These are phyloP conservation scores for Ischnura elegans DNA, from an alignment of 2,888 invertebrate species.

Conservation along the genomic window DNA sequence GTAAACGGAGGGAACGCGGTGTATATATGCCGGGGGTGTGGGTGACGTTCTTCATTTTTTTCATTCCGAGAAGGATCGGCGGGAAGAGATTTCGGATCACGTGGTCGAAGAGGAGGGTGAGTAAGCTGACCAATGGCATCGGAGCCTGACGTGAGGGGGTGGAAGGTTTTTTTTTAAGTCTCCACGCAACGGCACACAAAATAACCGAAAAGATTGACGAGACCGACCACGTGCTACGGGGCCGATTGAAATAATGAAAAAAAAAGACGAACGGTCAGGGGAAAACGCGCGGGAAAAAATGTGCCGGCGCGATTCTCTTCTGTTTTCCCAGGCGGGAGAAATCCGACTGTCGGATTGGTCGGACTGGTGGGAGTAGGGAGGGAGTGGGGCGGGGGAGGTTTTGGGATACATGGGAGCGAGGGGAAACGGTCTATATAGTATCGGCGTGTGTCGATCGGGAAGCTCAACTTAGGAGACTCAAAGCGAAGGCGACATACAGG, in stretches of 20 bases:
- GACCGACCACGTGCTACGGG: slow-evolving; percentile 42
- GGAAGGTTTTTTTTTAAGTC: background rate
- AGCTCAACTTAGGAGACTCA: background rate
- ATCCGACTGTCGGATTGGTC: slow-evolving; percentile 38
- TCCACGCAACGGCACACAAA: slow-evolving; percentile 51
- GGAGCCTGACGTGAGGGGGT: background rate
- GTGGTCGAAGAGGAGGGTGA: background rate
- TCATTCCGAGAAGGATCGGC: background rate
- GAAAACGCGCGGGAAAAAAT: background rate
- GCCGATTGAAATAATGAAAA: slow-evolving; percentile 1
- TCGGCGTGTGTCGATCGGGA: background rate
- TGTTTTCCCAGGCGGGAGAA: slow-evolving; percentile 20
- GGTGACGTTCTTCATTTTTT: background rate
- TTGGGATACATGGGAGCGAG: too few species aligned
- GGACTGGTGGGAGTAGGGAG: background rate
- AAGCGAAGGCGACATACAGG: background rate
- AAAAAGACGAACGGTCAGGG: background rate
- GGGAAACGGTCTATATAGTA: background rate
- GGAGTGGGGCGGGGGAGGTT: background rate
- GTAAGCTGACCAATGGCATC: background rate
- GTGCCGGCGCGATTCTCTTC: background rate
- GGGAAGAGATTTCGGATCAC: slow-evolving; percentile 7
- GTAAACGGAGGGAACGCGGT: background rate
- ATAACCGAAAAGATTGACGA: slow-evolving; percentile 62
- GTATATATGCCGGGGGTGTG: background rate